Evolutionary conservation across 2,113 vertebrate species (phyloP), one percentile per base, ranked within the genome.

Genomic region (Emydocephalus ijimae): DNA sequence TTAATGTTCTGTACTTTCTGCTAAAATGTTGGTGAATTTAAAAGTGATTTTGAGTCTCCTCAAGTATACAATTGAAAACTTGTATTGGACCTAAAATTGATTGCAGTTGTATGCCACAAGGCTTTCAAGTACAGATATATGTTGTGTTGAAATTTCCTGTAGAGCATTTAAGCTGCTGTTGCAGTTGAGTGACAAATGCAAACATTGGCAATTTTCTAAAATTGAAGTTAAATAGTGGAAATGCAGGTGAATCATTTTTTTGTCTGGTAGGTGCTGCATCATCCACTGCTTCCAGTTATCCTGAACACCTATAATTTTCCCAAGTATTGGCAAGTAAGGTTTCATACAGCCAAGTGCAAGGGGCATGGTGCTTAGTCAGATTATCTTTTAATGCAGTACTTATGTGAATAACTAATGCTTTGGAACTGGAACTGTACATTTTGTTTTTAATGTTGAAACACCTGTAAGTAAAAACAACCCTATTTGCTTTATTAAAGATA

Each of bases 41-140:
- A 98, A 98, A 98, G 98, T 98, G 97, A 98, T 98, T 99, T 98
- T 97, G 97, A 97, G 96, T 98, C 98, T 98, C 98, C 98, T 98
- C 93, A 95, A 90, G 95, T 94, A 95, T 94, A 94, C 94, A 90
- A 92, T 90, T 95, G 94, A 96, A 95, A 94, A 89, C 96, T 95
- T 94, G 92, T 94, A 95, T 94, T 96, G 95, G 96, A 95, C 1
- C 94, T 95, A 50, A 45, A 95, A 94, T 96, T 92, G 95, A 93
- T 92, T 95, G 94, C 96, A 95, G 91, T 96, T 96, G 94, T 94
- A 52, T 69, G 48, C 56, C 74, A 69, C 95, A 52, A 21, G 23
- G 94, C 91, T 96, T 95, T 90, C 93, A 94, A 96, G 89, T 52
- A 59, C 96, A 93, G 95, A 94, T 87, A 86, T 89, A 95, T 95